phyloP scores from a whole-genome alignment of 2,888 invertebrate genomes.

The Apeira syringaria region DNA sequence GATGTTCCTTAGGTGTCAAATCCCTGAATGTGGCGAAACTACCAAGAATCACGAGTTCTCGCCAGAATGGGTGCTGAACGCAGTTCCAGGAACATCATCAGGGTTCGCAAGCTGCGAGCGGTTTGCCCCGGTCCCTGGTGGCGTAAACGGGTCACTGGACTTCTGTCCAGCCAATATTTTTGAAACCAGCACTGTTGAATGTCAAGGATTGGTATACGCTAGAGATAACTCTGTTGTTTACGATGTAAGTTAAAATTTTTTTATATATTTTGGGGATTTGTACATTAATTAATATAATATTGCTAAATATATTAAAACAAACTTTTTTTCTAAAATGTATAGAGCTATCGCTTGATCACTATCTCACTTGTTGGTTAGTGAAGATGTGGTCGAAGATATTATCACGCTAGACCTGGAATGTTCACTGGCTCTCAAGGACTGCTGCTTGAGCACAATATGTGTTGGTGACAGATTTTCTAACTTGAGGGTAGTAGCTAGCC shows the following conservation, averaged over 20 bases:
- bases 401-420: no score
- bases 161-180: conserved; percentile 56
- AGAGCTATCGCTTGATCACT: no score
- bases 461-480: no score
- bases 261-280: no score
- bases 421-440: no score
- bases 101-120: conserved; percentile 73
- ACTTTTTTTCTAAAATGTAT: no score
- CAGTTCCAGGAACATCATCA: conserved; percentile 56
- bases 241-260: conserved; percentile 55
- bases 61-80: conserved; percentile 69
- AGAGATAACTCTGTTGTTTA: conserved; percentile 64
- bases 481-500: no score
- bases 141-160: conserved; percentile 45
- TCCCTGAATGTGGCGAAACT: conserved; percentile 77
- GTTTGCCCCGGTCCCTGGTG: conserved; percentile 41
- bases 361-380: no score
- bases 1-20: conserved; percentile 62
- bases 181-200: conserved; percentile 32
- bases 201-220: conserved; percentile 58
- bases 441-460: no score
- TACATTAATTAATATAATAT: no score
- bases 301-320: no score
- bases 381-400: no score
- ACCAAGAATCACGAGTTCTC: conserved; percentile 48